phyloP scores from a whole-genome alignment of 92 coral and sea anemone species.

The Hydrozoanthus gracilis region DNA sequence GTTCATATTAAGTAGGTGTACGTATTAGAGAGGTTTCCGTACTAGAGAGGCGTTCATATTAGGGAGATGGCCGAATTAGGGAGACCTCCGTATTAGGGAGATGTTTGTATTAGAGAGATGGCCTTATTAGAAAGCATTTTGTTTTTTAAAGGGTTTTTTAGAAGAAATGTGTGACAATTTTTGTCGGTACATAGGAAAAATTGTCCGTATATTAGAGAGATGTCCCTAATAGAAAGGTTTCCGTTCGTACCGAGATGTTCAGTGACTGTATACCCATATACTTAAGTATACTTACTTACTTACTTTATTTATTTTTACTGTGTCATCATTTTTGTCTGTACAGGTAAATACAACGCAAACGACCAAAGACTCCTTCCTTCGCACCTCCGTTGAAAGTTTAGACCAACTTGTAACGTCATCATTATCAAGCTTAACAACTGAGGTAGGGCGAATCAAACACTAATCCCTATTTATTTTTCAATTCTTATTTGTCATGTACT shows the following conservation, averaged over 20 bases:
- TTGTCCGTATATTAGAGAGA: too few relatives aligned
- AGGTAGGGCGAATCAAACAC: not conserved
- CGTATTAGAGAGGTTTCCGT: not conserved
- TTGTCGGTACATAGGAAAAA: too few relatives aligned
- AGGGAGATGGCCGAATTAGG: not conserved
- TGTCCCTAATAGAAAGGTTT: too few relatives aligned
- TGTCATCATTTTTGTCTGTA: not conserved
- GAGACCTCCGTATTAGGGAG: too few relatives aligned
- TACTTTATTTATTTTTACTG: not conserved
- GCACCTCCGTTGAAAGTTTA: not conserved
- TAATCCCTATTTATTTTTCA: not conserved
- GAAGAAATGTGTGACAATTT: too few relatives aligned
- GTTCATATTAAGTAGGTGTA: not conserved
- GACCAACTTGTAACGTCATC: not conserved
- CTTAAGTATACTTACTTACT: not conserved
- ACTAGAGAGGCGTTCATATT: not conserved
- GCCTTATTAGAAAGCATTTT: too few relatives aligned
- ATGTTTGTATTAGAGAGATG: too few relatives aligned
- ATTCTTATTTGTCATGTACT: not conserved
- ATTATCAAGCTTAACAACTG: not conserved
- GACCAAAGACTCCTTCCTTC: not conserved
- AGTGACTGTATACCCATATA: not conserved
- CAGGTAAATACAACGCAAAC: slow-evolving; percentile 19
- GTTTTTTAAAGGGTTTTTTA: too few relatives aligned
- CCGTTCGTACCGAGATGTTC: not conserved